Conservation (phyloP, 1,140 invertebrate species). For the Bombus cullumanus region DNA sequence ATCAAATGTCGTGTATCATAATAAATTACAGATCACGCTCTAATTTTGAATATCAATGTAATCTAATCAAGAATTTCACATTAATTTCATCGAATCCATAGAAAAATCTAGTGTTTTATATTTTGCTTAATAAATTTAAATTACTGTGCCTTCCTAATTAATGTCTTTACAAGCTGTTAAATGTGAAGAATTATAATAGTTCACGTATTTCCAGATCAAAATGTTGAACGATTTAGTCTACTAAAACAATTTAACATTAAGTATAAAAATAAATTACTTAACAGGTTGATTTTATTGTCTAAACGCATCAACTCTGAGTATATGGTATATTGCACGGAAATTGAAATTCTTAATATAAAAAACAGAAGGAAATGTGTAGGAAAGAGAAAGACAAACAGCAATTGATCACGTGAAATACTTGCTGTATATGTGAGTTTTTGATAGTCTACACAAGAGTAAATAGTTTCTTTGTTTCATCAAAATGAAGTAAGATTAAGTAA, state of each 20-base stretch:
- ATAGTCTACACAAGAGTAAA: not conserved
- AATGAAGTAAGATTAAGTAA: too few species aligned
- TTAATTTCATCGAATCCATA: not conserved
- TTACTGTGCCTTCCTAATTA: not conserved
- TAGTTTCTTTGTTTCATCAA: not conserved
- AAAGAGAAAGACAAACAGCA: not conserved
- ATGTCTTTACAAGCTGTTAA: not conserved
- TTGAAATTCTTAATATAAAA: slow-evolving; percentile 3
- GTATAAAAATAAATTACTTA: not conserved
- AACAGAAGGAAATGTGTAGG: too few species aligned
- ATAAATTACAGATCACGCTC: not conserved
- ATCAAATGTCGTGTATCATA: not conserved
- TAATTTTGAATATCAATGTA: not conserved
- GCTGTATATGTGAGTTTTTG: not conserved
- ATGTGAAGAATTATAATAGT: not conserved
- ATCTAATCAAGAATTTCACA: not conserved
- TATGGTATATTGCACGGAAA: not conserved
- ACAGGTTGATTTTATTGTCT: not conserved
- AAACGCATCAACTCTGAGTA: not conserved
- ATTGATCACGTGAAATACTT: not conserved
- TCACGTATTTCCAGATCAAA: too few species aligned
- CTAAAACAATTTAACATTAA: not conserved
- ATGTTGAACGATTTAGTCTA: not conserved
- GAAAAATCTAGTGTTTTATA: not conserved
- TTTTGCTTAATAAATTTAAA: not conserved